A percentile compares a stretch with the other conserved stretches of the same genome.
Conservation (phyloP, 2,888 invertebrate species). For the Baronia brevicornis region DNA sequence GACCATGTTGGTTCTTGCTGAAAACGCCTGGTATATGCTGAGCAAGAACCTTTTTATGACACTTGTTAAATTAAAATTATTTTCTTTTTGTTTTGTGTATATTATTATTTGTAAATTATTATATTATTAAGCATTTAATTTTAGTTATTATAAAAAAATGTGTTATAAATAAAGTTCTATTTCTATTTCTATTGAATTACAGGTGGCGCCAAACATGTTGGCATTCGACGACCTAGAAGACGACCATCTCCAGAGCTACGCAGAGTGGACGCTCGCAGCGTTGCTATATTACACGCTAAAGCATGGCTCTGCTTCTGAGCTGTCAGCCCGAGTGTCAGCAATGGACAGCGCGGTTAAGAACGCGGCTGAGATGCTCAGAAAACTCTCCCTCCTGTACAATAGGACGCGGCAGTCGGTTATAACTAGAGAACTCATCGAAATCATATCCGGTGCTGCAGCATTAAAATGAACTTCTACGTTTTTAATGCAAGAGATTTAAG, state of each 20-base stretch:
- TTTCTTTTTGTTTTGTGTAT: no score
- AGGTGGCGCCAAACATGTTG: conserved; percentile 77
- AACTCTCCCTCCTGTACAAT: conserved; percentile 83
- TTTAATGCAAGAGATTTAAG: no score
- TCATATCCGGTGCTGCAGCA: conserved; percentile 92
- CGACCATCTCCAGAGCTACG: conserved; percentile 79
- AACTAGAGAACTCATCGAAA: conserved; percentile 91
- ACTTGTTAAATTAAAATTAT: no score
- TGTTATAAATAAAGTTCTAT: no score
- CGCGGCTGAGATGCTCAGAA: conserved; percentile 87
- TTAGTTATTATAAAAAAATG: no score
- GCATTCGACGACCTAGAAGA: conserved; percentile 83
- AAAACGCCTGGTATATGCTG: no score
- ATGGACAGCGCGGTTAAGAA: conserved; percentile 91
- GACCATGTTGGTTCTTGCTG: no score
- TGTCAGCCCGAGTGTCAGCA: conserved; percentile 87
- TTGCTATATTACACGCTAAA: conserved; percentile 84
- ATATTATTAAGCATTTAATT: no score
- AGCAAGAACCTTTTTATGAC: no score
- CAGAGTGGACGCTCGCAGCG: conserved; percentile 83
- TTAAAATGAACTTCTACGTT: conserved; percentile 54
- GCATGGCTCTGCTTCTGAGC: conserved; percentile 84
- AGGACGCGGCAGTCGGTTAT: conserved; percentile 89
- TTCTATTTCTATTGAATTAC: conserved; percentile 25
- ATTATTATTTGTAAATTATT: conserved; percentile 1